Base-by-base conservation (phyloP, 2,888 invertebrate species). In the Endotricha flammealis region DNA sequence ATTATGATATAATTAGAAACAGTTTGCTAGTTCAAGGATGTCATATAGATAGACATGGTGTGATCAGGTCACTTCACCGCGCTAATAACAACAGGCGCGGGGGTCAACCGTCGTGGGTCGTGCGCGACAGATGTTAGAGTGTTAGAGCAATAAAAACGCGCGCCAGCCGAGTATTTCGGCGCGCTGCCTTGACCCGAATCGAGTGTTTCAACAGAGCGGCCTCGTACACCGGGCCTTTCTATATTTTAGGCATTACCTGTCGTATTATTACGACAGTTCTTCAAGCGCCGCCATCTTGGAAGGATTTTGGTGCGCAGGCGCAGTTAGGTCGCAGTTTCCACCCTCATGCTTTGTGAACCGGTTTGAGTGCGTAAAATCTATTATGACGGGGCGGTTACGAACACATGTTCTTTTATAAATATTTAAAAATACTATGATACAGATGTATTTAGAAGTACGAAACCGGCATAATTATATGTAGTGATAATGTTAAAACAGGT, bases 201-300 rank as follows among this genome's bases (percentile, higher is more conserved):
- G 77, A 77, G 73, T 79, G 73, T 85, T 85, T 85, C 85, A 73
- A 80, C 85, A 85, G 77, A 81, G 68, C 81, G 85, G 76, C 85
- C 82, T 85, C 82, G 83, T 73, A 79, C 81, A 80, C 81, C 81
- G 80, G 85, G 83, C 86, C 86, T 85, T 87, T 82, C 81, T 86
- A 86, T 85, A 85, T 86, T 86, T 86, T 86, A 83, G 82, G 82
- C 74, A 83, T 83, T 83, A 85, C 85, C 82, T 85, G 83, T 83
- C 79, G 76, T 81, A 82, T 85, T 81, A 85, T 83, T 82, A 83
- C 85, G 77, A 81, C 80, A 78, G 70, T 68, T 73, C 69, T 74
- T 72, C 68, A 66, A 73, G 68, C 61, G 65, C 73, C 76, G 77
- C 75, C 75, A 75, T 80, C 72, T 77, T 77, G 64, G 62, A 71